Conservation (phyloP, 2,113 vertebrate genomes). For the Gobiocypris rarus region DNA sequence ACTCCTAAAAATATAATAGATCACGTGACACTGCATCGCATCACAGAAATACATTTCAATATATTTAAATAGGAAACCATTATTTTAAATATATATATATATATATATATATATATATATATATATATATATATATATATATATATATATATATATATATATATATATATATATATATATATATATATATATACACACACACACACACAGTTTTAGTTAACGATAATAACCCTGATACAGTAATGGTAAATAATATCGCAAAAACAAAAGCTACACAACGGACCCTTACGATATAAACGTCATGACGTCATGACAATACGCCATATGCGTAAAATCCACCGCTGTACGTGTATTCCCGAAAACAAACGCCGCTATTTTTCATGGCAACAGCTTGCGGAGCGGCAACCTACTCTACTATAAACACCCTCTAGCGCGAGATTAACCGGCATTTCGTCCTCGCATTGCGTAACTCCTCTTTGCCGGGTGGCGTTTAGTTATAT, state of each 20-base stretch:
- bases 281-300: not conserved
- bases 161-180: no score
- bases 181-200: no score
- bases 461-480: slow-evolving; percentile 30
- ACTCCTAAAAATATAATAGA: no score
- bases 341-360: slow-evolving; percentile 4
- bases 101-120: no score
- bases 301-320: slow-evolving; percentile 6
- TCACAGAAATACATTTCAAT: no score
- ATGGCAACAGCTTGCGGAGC: slow-evolving; percentile 56
- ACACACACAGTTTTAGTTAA: no score
- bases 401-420: slow-evolving; percentile 21
- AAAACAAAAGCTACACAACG: not conserved
- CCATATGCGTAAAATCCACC: not conserved
- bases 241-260: not conserved
- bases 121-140: no score
- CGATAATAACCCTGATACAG: no score
- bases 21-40: no score
- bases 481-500: slow-evolving; percentile 13
- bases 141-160: no score
- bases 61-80: no score
- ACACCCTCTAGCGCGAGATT: slow-evolving; percentile 32
- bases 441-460: slow-evolving; percentile 23
- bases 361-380: slow-evolving; percentile 46
- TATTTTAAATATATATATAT: no score